Conservation (phyloP, 2,113 vertebrate genomes). For the Pedionomus torquatus region DNA sequence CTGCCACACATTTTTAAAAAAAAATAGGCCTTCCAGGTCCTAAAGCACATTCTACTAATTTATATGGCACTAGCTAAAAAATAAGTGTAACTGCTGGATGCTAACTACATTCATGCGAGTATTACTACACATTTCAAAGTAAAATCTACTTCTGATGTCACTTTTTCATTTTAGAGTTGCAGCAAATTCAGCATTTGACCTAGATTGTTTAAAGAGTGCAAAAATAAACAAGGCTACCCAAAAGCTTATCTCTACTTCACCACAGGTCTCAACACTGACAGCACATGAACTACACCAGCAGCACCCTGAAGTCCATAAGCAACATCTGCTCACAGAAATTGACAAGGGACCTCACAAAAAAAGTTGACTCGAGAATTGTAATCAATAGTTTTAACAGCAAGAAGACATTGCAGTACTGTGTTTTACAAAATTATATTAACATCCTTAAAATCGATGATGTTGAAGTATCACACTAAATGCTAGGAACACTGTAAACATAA, state of each 20-base stretch:
- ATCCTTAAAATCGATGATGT: background rate
- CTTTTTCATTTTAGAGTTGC: background rate
- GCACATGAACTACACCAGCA: accelerated
- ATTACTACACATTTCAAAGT: background rate
- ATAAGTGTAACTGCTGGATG: background rate
- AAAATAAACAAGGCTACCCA: background rate
- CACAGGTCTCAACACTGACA: background rate
- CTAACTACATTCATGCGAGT: background rate
- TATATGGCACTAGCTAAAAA: background rate
- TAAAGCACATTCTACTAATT: background rate
- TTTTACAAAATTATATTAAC: background rate
- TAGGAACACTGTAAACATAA: constrained; percentile 35
- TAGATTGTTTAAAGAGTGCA: background rate
- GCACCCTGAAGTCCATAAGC: background rate
- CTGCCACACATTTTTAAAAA: background rate
- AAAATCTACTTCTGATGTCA: background rate
- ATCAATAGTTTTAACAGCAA: background rate
- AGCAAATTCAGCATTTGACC: background rate
- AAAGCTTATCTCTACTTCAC: background rate
- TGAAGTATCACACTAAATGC: background rate
- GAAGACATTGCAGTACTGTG: background rate
- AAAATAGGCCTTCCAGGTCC: background rate
- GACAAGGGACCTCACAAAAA: background rate
- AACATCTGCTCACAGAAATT: background rate
- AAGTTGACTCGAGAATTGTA: background rate